A percentile compares a stretch with the other conserved stretches of the same genome.
Conservation (phyloP, 2,888 invertebrate genomes). For the Tribolium freemani region DNA sequence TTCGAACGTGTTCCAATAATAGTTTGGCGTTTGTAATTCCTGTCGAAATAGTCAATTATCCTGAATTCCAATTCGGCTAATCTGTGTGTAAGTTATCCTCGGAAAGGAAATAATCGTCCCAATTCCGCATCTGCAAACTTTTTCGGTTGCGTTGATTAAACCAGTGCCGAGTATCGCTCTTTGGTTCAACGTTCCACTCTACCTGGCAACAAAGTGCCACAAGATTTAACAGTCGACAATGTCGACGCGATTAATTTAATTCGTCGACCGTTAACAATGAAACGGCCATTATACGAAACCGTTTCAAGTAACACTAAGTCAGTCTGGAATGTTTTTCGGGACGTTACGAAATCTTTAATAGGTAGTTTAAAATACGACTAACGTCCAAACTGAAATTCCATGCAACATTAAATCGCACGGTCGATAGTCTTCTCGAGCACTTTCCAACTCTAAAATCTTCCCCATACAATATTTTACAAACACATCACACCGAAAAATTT, state of each 20-base stretch:
- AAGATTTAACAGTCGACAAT: conserved; percentile 31
- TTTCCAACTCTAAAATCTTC: background rate
- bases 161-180: background rate
- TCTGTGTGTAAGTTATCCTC: background rate
- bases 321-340: conserved; percentile 36
- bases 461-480: background rate
- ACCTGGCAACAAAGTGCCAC: conserved; percentile 33
- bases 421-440: conserved; percentile 26
- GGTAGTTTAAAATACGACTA: conserved; percentile 40
- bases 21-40: background rate
- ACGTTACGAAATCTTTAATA: conserved; percentile 43
- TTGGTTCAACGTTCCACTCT: background rate
- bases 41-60: background rate
- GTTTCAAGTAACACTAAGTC: conserved; percentile 30
- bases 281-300: conserved; percentile 27
- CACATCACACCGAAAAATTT: background rate
- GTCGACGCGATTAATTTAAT: conserved; percentile 36
- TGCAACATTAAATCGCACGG: conserved; percentile 43
- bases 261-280: conserved; percentile 33
- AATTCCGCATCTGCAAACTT: background rate
- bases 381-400: conserved; percentile 42
- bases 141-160: background rate
- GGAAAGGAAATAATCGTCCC: background rate
- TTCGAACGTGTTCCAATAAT: background rate
- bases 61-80: background rate